Evolutionary conservation across 2,113 vertebrate species (phyloP), one percentile per base, ranked within the genome.

Genomic region (Misgurnus mizolepis): DNA sequence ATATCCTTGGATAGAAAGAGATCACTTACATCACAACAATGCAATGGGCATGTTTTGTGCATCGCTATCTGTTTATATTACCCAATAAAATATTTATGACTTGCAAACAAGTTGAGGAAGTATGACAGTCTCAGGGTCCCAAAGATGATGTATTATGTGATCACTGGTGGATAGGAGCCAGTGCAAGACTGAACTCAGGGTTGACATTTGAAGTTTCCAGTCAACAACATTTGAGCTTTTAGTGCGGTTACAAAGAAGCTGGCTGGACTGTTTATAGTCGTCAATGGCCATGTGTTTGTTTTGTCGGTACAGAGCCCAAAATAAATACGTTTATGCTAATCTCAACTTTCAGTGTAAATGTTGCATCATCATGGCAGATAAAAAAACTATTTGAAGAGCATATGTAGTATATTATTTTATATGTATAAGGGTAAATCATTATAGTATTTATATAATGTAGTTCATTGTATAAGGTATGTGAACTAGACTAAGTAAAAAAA

Each of bases 301-400:
- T 76, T 80, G 66, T 80, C 67, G 67, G 80, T 80, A 56, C 10
- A 8, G 45, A 47, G 45, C 76, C 84, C 77, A 85, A 85, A 82
- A 81, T 78, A 85, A 85, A 85, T 78, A 85, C 27, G 75, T 67
- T 85, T 82, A 82, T 68, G 60, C 71, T 82, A 82, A 85, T 80
- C 72, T 82, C 80, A 77, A 85, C 77, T 82, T 80, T 85, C 71
- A 60, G 67, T 85, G 80, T 80, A 85, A 72, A 79, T 69, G 53
- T 84, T 84, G 80, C 80, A 80, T 80, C 77, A 82, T 74, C 53
- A 78, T 75, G 62, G 55, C 80, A 71, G 22, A 22, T 22, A 22
- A 22, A 22, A 22, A 22, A 67, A 80, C 67, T 77, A 66, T 27
- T 66, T 60, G 71, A 82, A 62, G 71, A 53, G 60, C 55, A 62